These are phyloP conservation scores for Linepithema humile DNA, from an alignment of 1,140 invertebrate species.

Conservation along the genomic window DNA sequence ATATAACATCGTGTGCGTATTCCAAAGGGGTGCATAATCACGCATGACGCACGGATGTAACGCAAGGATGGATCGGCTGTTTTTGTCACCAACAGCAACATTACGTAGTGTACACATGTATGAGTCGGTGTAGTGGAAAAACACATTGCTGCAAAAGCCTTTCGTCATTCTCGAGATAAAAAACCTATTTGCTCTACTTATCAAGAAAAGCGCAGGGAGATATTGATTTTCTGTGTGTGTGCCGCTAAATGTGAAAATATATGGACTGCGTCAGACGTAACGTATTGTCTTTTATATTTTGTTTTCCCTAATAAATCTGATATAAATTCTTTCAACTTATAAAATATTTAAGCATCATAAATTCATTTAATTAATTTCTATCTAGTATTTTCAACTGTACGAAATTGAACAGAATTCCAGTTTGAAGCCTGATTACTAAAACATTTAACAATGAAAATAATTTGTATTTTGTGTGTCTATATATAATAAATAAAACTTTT, in stretches of 20 bases:
- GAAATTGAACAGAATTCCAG: not conserved
- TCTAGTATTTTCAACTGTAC: not conserved
- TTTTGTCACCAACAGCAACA: slow-evolving; percentile 13
- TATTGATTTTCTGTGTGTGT: slow-evolving; percentile 25
- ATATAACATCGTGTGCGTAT: not conserved
- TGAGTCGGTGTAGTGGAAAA: not conserved
- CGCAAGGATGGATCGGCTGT: slow-evolving; percentile 12
- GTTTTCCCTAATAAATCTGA: not conserved
- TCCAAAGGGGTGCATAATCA: slow-evolving; percentile 48
- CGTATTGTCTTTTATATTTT: not conserved
- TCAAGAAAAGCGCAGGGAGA: slow-evolving; percentile 14
- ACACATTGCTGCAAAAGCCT: slow-evolving; percentile 30
- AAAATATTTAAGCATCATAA: not conserved
- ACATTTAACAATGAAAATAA: not conserved
- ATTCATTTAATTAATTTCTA: not conserved
- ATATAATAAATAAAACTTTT: too few relatives aligned
- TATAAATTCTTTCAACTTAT: not conserved
- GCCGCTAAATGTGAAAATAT: not conserved
- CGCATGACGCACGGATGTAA: slow-evolving; percentile 23
- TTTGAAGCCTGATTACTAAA: not conserved
- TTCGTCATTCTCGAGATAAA: slow-evolving; percentile 38
- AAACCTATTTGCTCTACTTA: slow-evolving; percentile 24
- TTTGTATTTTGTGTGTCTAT: not conserved
- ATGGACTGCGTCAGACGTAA: not conserved
- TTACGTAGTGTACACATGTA: not conserved